Conservation (phyloP, 2,797 vertebrate genomes). For the Squalus acanthias region DNA sequence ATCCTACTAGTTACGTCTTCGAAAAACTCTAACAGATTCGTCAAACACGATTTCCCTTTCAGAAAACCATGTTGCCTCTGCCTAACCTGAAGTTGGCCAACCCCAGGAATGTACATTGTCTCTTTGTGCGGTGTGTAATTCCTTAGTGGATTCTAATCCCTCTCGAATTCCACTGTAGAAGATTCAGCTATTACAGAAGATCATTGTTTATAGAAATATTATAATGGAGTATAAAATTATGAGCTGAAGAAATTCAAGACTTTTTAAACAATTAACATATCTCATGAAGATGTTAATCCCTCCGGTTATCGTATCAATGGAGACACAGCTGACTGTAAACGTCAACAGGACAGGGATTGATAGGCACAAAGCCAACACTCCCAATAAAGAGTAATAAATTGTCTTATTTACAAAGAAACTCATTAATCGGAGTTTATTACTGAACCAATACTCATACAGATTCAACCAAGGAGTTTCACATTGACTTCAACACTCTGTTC, state of each 20-base stretch:
- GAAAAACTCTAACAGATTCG: too few relatives aligned
- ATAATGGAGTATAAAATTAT: background rate
- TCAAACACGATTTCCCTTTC: too few relatives aligned
- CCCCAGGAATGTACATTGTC: background rate
- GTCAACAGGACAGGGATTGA: background rate
- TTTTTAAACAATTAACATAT: background rate
- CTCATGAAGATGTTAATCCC: background rate
- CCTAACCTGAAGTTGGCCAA: background rate
- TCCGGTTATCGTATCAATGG: background rate
- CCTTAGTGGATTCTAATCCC: background rate
- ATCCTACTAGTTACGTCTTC: too few relatives aligned
- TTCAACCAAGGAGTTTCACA: background rate
- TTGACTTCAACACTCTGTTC: background rate
- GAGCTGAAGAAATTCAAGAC: background rate
- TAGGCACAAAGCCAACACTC: background rate
- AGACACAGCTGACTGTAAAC: background rate
- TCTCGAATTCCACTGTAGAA: background rate
- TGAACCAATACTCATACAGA: background rate
- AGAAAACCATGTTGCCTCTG: too few relatives aligned
- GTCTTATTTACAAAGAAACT: background rate
- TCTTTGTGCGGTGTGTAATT: background rate
- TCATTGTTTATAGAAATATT: background rate
- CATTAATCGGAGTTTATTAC: background rate
- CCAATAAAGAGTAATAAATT: background rate
- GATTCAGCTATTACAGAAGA: background rate